These are phyloP conservation scores for Eidolon dupreanum DNA, from an alignment of 2,797 vertebrate species.

Conservation along the genomic window DNA sequence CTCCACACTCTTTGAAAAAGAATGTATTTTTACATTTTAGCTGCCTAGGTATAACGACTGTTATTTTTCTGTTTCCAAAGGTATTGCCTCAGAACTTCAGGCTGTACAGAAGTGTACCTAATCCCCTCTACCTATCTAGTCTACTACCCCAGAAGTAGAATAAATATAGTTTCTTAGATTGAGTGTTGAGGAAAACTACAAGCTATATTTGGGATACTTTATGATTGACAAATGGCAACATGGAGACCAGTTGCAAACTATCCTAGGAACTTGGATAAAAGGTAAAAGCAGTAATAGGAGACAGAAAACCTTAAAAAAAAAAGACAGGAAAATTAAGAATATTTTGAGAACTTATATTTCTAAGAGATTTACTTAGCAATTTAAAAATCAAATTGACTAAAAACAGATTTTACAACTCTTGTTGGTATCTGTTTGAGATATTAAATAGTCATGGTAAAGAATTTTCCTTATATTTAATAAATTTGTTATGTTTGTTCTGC, in stretches of 20 bases:
- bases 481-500: neutral
- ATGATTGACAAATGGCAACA: neutral
- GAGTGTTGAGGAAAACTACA: neutral
- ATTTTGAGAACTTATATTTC: neutral
- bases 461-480: neutral
- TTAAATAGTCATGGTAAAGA: neutral
- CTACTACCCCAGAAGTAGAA: neutral
- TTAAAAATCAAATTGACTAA: neutral
- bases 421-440: neutral
- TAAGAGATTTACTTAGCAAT: neutral
- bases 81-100: neutral
- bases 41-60: neutral
- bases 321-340: neutral
- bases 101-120: neutral
- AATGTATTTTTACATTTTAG: neutral
- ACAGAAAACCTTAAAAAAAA: neutral
- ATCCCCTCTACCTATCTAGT: neutral
- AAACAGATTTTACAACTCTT: neutral
- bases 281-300: neutral
- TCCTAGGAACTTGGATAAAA: neutral
- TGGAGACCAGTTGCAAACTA: neutral
- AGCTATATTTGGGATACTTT: neutral
- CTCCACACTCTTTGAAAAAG: neutral
- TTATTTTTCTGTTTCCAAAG: neutral
- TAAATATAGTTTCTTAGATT: neutral